These are phyloP conservation scores for Corythoichthys intestinalis DNA, from an alignment of 2,113 vertebrate species.

Conservation along the genomic window DNA sequence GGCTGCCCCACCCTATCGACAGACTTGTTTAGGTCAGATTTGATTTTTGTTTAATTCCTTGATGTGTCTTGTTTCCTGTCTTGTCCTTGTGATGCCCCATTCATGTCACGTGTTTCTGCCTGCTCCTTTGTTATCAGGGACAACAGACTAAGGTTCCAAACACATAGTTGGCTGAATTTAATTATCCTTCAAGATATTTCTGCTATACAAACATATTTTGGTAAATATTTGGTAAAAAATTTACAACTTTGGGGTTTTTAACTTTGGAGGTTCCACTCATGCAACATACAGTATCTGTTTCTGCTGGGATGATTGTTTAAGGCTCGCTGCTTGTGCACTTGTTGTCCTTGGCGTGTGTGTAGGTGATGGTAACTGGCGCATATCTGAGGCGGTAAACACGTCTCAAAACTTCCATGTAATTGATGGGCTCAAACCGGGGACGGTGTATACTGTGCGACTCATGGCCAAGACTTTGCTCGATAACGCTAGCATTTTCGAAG, in stretches of 20 bases:
- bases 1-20: too few relatives aligned
- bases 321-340: slow-evolving; percentile 72
- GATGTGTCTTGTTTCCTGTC: too few relatives aligned
- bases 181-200: not conserved
- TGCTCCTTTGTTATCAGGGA: too few relatives aligned
- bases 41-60: too few relatives aligned
- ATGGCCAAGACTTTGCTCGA: slow-evolving; percentile 85
- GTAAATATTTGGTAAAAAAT: too few relatives aligned
- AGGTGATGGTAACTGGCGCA: slow-evolving; percentile 86
- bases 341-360: slow-evolving; percentile 61
- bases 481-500: slow-evolving; percentile 94
- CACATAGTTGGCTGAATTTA: not conserved
- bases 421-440: slow-evolving; percentile 82
- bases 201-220: too few relatives aligned
- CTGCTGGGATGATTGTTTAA: not conserved
- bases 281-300: not conserved
- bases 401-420: slow-evolving; percentile 84
- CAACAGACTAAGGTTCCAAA: not conserved
- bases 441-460: slow-evolving; percentile 83
- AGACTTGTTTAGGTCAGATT: too few relatives aligned
- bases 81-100: too few relatives aligned
- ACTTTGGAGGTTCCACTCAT: not conserved
- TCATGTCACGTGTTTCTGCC: too few relatives aligned
- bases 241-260: not conserved
- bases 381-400: slow-evolving; percentile 81